These are phyloP conservation scores for Urocitellus parryii DNA, from an alignment of 2,113 vertebrate genomes.

Conservation along the genomic window DNA sequence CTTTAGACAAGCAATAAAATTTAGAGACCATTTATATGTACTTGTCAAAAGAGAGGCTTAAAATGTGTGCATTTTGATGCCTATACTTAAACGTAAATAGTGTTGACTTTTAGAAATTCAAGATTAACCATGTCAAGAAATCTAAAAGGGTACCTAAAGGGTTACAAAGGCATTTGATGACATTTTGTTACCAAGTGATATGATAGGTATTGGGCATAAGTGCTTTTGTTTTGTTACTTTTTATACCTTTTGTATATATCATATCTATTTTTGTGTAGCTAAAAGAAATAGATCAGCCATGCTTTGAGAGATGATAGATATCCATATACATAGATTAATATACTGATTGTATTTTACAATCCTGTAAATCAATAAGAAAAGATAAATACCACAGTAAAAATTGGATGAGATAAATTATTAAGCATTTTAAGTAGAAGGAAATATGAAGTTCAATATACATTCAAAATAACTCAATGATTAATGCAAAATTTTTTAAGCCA, in stretches of 20 bases:
- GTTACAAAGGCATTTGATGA: neutral
- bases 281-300: neutral
- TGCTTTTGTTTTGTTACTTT: neutral
- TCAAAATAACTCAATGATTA: neutral
- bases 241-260: neutral
- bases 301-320: neutral
- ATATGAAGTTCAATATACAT: neutral
- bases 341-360: constrained; percentile 3
- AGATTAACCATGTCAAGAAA: neutral
- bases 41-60: neutral
- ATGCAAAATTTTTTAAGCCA: neutral
- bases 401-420: neutral
- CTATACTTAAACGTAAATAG: neutral
- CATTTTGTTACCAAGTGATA: neutral
- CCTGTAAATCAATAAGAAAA: neutral
- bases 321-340: neutral
- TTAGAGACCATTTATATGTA: neutral
- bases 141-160: neutral
- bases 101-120: neutral
- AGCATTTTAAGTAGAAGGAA: neutral
- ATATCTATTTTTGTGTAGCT: neutral
- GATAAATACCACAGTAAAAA: constrained; percentile 6
- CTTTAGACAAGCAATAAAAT: neutral
- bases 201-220: neutral
- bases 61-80: neutral